A percentile compares a stretch with the other conserved stretches of the same genome.
Conservation (phyloP, 2,888 invertebrate genomes). For the Erannis defoliaria region DNA sequence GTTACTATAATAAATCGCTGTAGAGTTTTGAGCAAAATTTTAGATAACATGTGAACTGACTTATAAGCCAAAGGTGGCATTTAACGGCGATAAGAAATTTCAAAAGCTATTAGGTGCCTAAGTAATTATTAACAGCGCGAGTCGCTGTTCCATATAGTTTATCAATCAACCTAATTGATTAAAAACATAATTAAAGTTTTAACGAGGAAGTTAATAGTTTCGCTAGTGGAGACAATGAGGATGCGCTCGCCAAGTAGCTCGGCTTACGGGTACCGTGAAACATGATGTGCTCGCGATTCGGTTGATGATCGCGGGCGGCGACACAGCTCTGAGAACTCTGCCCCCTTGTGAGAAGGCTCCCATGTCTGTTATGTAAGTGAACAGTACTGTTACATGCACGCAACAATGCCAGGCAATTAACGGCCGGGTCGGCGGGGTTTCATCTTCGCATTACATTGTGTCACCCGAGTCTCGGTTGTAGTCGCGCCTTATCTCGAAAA, state of each 20-base stretch:
- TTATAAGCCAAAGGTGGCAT: constrained; percentile 26
- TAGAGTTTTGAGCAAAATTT: constrained; percentile 6
- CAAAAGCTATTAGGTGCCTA: constrained; percentile 13
- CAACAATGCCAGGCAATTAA: constrained; percentile 64
- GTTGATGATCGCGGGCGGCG: constrained; percentile 57
- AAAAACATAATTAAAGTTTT: neutral
- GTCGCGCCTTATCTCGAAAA: constrained; percentile 57
- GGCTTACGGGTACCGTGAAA: constrained; percentile 68
- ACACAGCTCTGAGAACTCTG: constrained; percentile 68
- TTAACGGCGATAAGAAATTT: constrained; percentile 36
- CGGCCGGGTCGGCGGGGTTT: constrained; percentile 47
- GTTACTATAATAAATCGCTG: neutral
- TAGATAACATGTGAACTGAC: constrained; percentile 35
- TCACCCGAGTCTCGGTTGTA: constrained; percentile 37
- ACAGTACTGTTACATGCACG: constrained; percentile 77
- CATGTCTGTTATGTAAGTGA: constrained; percentile 76
- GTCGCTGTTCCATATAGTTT: constrained; percentile 21
- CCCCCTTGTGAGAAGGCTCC: constrained; percentile 70
- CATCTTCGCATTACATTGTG: constrained; percentile 51
- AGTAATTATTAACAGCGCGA: constrained; percentile 24
- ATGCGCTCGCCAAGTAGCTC: constrained; percentile 60
- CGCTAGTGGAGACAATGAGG: constrained; percentile 36
- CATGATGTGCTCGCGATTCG: constrained; percentile 60
- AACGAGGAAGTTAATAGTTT: constrained; percentile 7
- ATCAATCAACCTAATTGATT: constrained; percentile 19